These are phyloP conservation scores for Myxocyprinus asiaticus DNA, from an alignment of 2,113 vertebrate species.

Conservation along the genomic window DNA sequence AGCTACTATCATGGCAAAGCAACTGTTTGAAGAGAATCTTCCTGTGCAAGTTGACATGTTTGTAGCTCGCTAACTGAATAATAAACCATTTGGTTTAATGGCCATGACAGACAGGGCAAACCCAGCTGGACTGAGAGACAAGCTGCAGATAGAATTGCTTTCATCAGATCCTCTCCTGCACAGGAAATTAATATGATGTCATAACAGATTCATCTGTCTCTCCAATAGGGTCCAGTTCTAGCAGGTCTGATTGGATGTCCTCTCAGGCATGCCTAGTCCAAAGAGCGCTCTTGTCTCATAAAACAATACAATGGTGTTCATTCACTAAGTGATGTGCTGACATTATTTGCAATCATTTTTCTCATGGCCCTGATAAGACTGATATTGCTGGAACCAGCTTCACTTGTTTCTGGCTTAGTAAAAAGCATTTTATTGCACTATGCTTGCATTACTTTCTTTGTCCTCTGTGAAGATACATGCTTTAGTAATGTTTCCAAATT, in stretches of 20 bases:
- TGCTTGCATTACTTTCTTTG: not conserved
- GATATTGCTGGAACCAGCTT: not conserved
- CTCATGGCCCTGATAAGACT: not conserved
- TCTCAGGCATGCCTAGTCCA: not conserved
- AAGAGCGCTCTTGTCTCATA: not conserved
- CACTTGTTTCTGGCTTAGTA: not conserved
- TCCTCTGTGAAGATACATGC: not conserved
- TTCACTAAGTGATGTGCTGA: not conserved
- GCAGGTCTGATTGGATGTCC: not conserved
- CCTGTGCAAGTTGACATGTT: too few species aligned
- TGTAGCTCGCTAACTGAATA: too few species aligned
- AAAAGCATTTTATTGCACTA: not conserved
- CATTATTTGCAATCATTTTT: not conserved
- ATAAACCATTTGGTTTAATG: too few species aligned
- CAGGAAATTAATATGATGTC: constrained; percentile 12
- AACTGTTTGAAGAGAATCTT: too few species aligned
- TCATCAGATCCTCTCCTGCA: not conserved
- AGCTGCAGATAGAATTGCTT: not conserved
- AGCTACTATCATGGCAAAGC: too few species aligned
- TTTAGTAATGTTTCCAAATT: constrained; percentile 36
- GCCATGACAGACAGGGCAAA: too few species aligned
- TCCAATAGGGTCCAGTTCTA: not conserved
- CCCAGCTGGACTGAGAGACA: not conserved
- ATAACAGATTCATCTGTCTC: not conserved
- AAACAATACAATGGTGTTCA: constrained; percentile 1